These are phyloP conservation scores for Lathamus discolor DNA, from an alignment of 2,113 vertebrate genomes.

Conservation along the genomic window DNA sequence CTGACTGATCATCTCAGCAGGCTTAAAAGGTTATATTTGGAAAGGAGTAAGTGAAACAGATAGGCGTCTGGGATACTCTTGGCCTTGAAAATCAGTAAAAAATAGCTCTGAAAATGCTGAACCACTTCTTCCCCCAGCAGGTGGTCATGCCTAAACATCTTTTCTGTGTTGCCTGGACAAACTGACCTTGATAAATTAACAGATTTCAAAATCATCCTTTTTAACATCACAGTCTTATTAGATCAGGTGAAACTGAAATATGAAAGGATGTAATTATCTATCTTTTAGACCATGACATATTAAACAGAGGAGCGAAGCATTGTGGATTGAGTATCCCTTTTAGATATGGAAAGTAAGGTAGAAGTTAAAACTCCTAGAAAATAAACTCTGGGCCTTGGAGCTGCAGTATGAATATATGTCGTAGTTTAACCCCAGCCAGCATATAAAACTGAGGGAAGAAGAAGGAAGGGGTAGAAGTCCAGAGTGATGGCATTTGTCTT, in stretches of 20 bases:
- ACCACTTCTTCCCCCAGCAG: not conserved
- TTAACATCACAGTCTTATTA: not conserved
- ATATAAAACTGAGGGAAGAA: not conserved
- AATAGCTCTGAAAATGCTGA: not conserved
- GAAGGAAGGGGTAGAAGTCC: not conserved
- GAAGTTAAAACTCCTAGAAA: not conserved
- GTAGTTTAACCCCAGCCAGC: not conserved
- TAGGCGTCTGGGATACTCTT: not conserved
- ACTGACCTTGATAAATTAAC: not conserved
- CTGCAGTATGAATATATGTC: not conserved
- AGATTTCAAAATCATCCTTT: not conserved
- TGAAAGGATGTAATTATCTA: not conserved
- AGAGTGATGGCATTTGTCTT: not conserved
- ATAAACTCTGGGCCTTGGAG: not conserved
- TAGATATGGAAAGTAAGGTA: not conserved
- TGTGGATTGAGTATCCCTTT: not conserved
- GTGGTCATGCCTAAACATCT: not conserved
- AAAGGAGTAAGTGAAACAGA: not conserved
- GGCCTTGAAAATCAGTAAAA: not conserved
- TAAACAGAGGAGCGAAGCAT: not conserved
- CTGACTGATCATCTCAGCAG: not conserved
- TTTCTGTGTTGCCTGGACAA: not conserved
- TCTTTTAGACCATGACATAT: not conserved
- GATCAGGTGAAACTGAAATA: not conserved
- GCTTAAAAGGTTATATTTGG: not conserved